phyloP scores from a whole-genome alignment of 2,888 invertebrate genomes.

The Carterocephalus palaemon region DNA sequence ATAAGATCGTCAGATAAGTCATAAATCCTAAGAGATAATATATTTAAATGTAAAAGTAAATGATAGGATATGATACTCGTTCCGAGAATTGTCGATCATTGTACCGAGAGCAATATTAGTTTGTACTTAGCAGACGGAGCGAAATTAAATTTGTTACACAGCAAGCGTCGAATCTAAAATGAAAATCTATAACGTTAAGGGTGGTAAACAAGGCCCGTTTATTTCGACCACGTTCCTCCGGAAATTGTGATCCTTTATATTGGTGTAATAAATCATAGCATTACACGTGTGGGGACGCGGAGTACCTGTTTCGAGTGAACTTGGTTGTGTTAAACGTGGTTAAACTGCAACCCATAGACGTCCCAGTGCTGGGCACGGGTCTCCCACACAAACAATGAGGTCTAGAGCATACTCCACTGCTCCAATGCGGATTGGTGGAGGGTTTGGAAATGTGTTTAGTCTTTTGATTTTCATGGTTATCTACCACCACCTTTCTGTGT shows the following conservation, averaged over 20 bases:
- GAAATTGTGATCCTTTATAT: conserved; percentile 25
- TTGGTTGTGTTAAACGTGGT: conserved; percentile 14
- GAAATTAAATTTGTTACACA: conserved; percentile 24
- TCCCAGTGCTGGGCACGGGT: no score
- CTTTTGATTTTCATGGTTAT: no score
- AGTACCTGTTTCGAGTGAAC: conserved; percentile 12
- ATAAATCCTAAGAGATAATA: no score
- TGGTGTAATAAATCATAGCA: conserved; percentile 24
- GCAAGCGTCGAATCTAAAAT: conserved; percentile 25
- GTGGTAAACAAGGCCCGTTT: conserved; percentile 23
- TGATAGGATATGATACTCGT: conserved; percentile 6
- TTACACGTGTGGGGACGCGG: conserved; percentile 21
- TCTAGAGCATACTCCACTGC: no score
- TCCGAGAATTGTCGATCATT: conserved; percentile 5
- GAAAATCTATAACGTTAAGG: conserved; percentile 26
- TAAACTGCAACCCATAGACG: no score
- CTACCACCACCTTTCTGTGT: no score
- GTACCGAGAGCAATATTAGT: conserved; percentile 10
- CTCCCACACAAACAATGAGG: no score
- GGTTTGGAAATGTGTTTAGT: no score
- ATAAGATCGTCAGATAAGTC: no score
- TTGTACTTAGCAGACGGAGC: conserved; percentile 16
- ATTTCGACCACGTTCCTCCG: conserved; percentile 23
- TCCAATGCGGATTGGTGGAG: no score
- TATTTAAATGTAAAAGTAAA: conserved; percentile 5